These are phyloP conservation scores for Halichoerus grypus DNA, from an alignment of 2,113 vertebrate genomes.

Conservation along the genomic window DNA sequence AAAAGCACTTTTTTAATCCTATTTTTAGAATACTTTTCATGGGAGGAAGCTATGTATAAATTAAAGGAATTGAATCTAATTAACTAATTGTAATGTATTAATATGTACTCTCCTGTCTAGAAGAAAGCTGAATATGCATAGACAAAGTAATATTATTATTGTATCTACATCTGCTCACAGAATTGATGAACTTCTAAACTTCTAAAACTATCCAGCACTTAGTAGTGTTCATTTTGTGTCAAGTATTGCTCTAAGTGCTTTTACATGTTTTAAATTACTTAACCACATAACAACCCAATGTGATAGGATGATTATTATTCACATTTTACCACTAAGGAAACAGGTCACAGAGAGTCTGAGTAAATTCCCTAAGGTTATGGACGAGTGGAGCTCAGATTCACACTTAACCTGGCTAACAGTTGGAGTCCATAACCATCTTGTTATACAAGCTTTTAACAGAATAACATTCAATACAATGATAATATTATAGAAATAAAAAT, in stretches of 20 bases:
- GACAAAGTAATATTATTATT: not conserved
- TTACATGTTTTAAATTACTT: conserved; percentile 5
- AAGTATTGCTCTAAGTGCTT: not conserved
- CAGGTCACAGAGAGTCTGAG: not conserved
- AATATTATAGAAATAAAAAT: not conserved
- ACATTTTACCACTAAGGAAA: conserved; percentile 5
- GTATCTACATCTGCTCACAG: not conserved
- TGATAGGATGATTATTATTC: not conserved
- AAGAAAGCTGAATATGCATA: not conserved
- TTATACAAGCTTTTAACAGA: not conserved
- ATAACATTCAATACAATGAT: not conserved
- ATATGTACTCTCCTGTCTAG: not conserved
- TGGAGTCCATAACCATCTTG: not conserved
- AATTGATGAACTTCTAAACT: conserved; percentile 43
- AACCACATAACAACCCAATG: not conserved
- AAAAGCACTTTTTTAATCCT: not conserved
- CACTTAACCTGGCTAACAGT: not conserved
- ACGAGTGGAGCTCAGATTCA: not conserved
- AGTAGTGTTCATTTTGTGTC: not conserved
- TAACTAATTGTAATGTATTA: not conserved
- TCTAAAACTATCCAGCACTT: not conserved
- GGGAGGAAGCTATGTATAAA: not conserved
- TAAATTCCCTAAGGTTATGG: not conserved
- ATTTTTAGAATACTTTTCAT: not conserved
- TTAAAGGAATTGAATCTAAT: not conserved